Conservation (phyloP, 2,113 vertebrate genomes). For the Acanthisitta chloris region DNA sequence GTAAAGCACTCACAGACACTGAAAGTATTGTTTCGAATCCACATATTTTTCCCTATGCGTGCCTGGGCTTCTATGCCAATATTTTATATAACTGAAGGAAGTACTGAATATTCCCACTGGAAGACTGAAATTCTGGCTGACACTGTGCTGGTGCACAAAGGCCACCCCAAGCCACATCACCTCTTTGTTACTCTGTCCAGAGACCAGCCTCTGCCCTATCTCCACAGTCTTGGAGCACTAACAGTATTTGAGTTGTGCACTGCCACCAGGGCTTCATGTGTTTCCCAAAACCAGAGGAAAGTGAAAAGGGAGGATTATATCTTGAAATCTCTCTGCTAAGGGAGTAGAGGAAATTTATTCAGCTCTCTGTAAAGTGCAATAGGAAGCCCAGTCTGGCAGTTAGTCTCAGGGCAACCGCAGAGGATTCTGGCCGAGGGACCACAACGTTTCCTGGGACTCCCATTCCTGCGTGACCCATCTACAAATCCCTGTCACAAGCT, state of each 20-base stretch:
- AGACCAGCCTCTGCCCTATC: neutral
- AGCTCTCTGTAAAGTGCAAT: neutral
- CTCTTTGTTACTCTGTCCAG: neutral
- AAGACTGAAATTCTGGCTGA: slow-evolving; percentile 27
- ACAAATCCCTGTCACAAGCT: slow-evolving; percentile 12
- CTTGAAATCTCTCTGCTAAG: neutral
- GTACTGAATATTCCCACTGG: slow-evolving; percentile 27
- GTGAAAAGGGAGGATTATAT: neutral
- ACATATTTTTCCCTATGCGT: slow-evolving; percentile 55
- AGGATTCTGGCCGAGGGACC: neutral
- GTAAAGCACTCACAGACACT: slow-evolving; percentile 55
- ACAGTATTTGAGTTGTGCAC: neutral
- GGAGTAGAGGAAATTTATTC: neutral
- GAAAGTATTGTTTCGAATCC: slow-evolving; percentile 57
- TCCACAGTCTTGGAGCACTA: neutral
- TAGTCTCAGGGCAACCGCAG: neutral
- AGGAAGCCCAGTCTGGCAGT: neutral
- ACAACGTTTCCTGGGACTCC: neutral
- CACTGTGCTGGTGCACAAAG: slow-evolving; percentile 12
- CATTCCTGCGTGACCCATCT: neutral
- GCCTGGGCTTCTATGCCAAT: slow-evolving; percentile 37
- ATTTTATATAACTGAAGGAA: slow-evolving; percentile 58
- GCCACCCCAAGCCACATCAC: slow-evolving; percentile 24
- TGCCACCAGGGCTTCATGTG: neutral
- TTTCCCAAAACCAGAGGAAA: neutral